These are phyloP conservation scores for Sebastes hopkinsi DNA, from an alignment of 2,797 vertebrate species.

Conservation along the genomic window DNA sequence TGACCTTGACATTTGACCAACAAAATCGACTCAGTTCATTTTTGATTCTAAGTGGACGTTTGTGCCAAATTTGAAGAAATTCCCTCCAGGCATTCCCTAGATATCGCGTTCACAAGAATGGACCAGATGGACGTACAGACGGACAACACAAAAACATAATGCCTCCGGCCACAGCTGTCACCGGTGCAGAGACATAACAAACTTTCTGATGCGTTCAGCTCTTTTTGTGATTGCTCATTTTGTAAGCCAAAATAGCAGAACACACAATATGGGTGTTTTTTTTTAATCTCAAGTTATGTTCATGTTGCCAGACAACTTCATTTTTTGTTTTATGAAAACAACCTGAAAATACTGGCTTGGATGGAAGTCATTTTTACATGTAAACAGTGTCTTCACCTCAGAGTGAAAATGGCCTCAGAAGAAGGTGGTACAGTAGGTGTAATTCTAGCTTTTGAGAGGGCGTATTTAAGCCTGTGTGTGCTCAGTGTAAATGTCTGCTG, in stretches of 20 bases:
- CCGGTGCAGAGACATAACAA: background rate
- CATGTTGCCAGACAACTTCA: background rate
- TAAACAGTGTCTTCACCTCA: background rate
- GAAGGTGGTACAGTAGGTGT: background rate
- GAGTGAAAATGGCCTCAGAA: background rate
- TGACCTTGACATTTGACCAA: no score
- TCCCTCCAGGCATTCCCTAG: no score
- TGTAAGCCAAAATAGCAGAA: background rate
- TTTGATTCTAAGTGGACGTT: no score
- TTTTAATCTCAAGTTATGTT: background rate
- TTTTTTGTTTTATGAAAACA: background rate
- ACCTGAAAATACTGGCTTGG: background rate
- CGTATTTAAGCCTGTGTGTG: background rate
- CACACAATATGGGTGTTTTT: background rate
- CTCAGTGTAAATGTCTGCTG: constrained; percentile 2
- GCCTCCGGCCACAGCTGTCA: no score
- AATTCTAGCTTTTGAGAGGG: background rate
- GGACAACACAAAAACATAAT: no score
- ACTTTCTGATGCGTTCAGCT: background rate
- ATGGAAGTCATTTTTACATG: background rate
- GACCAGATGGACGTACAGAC: no score
- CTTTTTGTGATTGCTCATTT: background rate
- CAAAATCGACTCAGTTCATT: no score
- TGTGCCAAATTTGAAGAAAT: no score
- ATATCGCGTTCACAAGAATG: no score